Evolutionary conservation across 2,888 invertebrate species (phyloP), one percentile per base, ranked within the genome.

Genomic region (Brachynemurus nebulosus): DNA sequence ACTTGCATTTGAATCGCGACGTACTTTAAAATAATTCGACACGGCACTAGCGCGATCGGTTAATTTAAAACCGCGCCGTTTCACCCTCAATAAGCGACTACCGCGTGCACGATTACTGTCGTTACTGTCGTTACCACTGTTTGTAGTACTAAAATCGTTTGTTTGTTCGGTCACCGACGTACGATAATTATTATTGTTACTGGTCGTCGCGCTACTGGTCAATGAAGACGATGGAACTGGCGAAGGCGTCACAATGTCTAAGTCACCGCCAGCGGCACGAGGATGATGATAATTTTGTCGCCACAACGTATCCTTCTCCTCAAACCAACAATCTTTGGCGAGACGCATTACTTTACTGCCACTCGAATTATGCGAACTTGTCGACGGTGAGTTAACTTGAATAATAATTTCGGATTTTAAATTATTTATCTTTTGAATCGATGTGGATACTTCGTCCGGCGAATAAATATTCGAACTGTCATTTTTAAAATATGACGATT

Each of bases 301-400:
- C 30, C 30, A 30, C 5, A 30, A 4, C n/a, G n/a, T 14, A 9
- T 30, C 30, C 14, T 11, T 30, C 14, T 30, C n/a, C n/a, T 30
- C 30, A 11, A 30, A 30, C 30, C 30, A 30, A 30, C 30, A 30
- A 30, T 30, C 30, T 30, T 30, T 30, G n/a, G 30, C n/a, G n/a
- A 30, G 14, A 12, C 30, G 30, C 30, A 30, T 30, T 4, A 30
- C 30, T 12, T 30, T 14, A 30, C 30, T n/a, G n/a, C n/a, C n/a
- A n/a, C n/a, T n/a, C n/a, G n/a, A n/a, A n/a, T n/a, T n/a, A n/a
- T n/a, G n/a, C n/a, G n/a, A n/a, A n/a, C n/a, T n/a, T n/a, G n/a
- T n/a, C n/a, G n/a, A n/a, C n/a, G n/a, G n/a, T n/a, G n/a, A n/a
- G n/a, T n/a, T n/a, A n/a, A n/a, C n/a, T n/a, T n/a, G n/a, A n/a